phyloP scores from a whole-genome alignment of 2,113 vertebrate genomes.

The Morone saxatilis region DNA sequence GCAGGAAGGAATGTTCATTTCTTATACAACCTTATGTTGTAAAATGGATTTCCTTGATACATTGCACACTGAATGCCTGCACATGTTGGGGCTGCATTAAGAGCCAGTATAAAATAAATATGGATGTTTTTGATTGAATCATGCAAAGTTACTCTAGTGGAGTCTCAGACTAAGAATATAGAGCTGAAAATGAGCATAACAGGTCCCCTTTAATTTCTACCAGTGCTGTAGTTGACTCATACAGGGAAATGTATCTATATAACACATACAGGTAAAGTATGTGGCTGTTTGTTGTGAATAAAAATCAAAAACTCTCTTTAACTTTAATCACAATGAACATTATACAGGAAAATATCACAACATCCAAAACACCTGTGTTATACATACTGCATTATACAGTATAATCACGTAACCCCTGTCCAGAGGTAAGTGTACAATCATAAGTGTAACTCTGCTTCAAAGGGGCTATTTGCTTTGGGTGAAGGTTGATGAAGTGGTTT shows the following conservation, averaged over 20 bases:
- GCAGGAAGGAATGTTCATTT: too few species aligned
- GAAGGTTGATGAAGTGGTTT: constrained; percentile 35
- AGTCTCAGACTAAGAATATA: too few species aligned
- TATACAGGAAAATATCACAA: neutral
- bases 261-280: neutral
- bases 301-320: neutral
- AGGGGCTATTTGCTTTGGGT: neutral
- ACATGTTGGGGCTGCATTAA: too few species aligned
- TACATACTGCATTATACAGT: neutral
- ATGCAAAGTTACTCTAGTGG: too few species aligned
- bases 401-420: constrained; percentile 7
- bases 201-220: neutral
- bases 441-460: neutral
- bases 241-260: neutral
- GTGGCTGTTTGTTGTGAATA: neutral
- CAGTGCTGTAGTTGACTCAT: neutral
- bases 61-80: too few species aligned
- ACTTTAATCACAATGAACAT: neutral
- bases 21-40: too few species aligned
- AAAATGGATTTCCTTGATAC: too few species aligned
- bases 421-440: neutral
- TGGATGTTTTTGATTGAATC: too few species aligned
- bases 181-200: too few species aligned
- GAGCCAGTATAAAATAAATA: too few species aligned
- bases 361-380: neutral